Conservation (phyloP, 1,140 invertebrate species). For the Drosophila chauvacae region DNA sequence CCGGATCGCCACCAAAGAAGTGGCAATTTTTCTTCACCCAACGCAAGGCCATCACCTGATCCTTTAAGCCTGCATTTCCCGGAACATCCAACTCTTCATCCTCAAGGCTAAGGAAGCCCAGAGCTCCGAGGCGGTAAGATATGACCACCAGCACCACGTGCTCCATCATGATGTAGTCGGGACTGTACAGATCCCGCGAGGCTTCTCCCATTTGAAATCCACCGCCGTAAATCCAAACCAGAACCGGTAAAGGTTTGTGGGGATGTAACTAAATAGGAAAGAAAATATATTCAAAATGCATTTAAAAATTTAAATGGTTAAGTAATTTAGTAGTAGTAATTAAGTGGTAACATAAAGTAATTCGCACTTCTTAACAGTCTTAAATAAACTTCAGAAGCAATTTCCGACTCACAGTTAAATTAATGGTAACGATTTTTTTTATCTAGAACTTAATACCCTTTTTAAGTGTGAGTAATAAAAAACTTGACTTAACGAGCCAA, state of each 20-base stretch:
- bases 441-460: background rate
- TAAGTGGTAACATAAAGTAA: background rate
- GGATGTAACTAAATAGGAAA: slow-evolving; percentile 62
- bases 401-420: background rate
- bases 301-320: background rate
- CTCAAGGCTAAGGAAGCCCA: slow-evolving; percentile 82
- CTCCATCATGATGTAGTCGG: slow-evolving; percentile 87
- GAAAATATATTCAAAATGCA: background rate
- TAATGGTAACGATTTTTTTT: background rate
- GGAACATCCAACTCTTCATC: slow-evolving; percentile 84
- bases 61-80: slow-evolving; percentile 88
- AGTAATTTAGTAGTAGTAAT: background rate
- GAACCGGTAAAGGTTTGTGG: slow-evolving; percentile 64
- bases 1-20: slow-evolving; percentile 86
- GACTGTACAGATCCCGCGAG: slow-evolving; percentile 83
- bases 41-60: slow-evolving; percentile 88
- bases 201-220: slow-evolving; percentile 86
- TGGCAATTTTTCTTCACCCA: slow-evolving; percentile 88
- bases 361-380: too few relatives aligned
- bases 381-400: background rate
- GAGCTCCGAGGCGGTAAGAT: slow-evolving; percentile 85
- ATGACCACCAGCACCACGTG: slow-evolving; percentile 85
- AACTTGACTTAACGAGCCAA: background rate
- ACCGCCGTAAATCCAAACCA: slow-evolving; percentile 88
- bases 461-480: background rate